Evolutionary conservation across 2,797 vertebrate genomes (phyloP), one percentile per base, ranked within the genome.

Genomic region (Macropodus opercularis): DNA sequence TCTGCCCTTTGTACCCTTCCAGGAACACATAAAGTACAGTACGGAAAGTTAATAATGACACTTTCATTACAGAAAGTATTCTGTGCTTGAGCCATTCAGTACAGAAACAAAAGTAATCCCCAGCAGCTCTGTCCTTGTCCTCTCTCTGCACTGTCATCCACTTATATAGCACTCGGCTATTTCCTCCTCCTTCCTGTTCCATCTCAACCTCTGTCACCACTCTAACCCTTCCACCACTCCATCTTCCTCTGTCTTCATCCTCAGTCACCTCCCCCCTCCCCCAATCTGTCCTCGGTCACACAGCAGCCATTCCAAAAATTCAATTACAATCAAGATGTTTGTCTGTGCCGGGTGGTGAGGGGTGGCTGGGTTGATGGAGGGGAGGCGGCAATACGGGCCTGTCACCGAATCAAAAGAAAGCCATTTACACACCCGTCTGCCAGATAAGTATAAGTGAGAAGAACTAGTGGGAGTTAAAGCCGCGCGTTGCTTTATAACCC

Each of bases 311-410:
- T 80, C 83, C 79, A 75, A 88, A 92, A 93, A 94, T 90, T 90
- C 87, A 91, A 92, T 94, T 92, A 92, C 86, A 85, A 89, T 89
- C 87, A 92, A 76, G 78, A 90, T 90, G 88, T 90, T 89, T 89
- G 91, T 91, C 81, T 86, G 80, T 69, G 67, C 58, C 70, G 69
- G 77, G 79, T 42, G 63, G 69, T 34, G 67, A 74, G 43, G 60
- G 67, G 43, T 48, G 65, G 51, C 8, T 23, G 65, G 68, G 63
- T 39, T 49, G 44, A n/a, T 55, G 38, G 72, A n/a, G 54, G 77
- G 83, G 65, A 24, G 50, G 36, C 57, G 55, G 66, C 71, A 89
- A 92, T 93, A 92, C 83, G 57, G 65, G 89, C 75, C 80, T 88
- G 87, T 88, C 89, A 85, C 73, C 76, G 68, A 58, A 69, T 86